Evolutionary conservation across 2,797 vertebrate species (phyloP), one percentile per base, ranked within the genome.

Genomic region (Zenarchopterus dispar): DNA sequence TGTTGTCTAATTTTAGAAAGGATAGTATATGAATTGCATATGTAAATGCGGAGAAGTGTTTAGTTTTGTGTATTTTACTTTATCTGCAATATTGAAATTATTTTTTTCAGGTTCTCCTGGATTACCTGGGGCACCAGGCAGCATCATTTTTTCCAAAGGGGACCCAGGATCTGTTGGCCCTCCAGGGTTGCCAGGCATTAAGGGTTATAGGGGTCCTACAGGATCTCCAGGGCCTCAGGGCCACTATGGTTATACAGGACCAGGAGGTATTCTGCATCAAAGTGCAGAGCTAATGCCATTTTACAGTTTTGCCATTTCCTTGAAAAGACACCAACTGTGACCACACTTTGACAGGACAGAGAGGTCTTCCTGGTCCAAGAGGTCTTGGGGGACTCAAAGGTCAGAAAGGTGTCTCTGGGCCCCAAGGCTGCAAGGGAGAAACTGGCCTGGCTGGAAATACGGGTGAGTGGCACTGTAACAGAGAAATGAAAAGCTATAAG

Each of bases 51-150:
- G 8, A 1, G 41, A 4, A 60, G 21, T 52, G 2, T 39, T 22
- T 16, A 8, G 36, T 28, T 53, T 16, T 33, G 21, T 67, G 5
- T 10, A 7, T 70, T 24, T 57, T 18, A 45, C 2, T 5, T 31
- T 8, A 67, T 51, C 22, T 66, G 0, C 0, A 19, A 36, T 65
- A 5, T 58, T 66, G 64, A 0, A 31, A 8, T 23, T 64, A 5
- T n/a, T n/a, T 62, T n/a, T 52, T 68, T 53, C 16, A 89, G 88
- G 87, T 49, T 55, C 17, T 62, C 61, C 69, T 55, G 90, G 90
- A 2, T 8, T 11, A 18, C 75, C 2, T 5, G 88, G 89, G 1
- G 21, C 8, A 26, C 68, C 75, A 53, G 78, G 84, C 2, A 6
- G 3, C 1, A 59, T 0, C 0, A 22, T 18, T 44, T 18, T 1